Evolutionary conservation across 2,888 invertebrate genomes (phyloP), one percentile per base, ranked within the genome.

Genomic region (Enchytraeus crypticus): DNA sequence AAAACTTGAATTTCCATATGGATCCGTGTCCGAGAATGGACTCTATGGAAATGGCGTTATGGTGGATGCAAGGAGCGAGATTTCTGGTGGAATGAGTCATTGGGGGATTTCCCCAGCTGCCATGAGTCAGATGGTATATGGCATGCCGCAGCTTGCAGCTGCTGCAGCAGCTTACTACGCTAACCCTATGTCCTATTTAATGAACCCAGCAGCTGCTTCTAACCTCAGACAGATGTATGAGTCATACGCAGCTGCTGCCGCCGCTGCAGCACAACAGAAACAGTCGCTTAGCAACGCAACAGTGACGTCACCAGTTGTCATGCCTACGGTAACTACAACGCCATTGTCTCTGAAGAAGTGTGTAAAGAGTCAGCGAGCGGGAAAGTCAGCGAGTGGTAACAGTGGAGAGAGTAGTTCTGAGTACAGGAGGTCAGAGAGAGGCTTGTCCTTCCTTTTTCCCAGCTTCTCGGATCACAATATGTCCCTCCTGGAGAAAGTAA

Each of bases 391-490:
- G n/a, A 60, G 60, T 23, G 5, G 5, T 29, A 34, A 34, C 33
- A 33, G 26, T 18, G 51, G 21, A 14, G 43, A 53, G 14, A 26
- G 23, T 8, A 27, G 27, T 27, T 34, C 53, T 1, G 61, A 61
- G 33, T 61, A 61, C 53, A 63, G 61, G 45, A 63, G 65, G 33
- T 65, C 63, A 14, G 66, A 66, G 60, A 56, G 66, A 29, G 66
- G 66, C 18, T 60, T 66, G 26, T 63, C 63, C 45, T 66, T 54
- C 60, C 58, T 66, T 11, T 66, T 66, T 53, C 66, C 66, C 3
- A 65, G 65, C 47, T 60, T 66, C 4, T 56, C 63, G 21, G 66
- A 66, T 56, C 63, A 63, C 34, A 61, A 61, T 46, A 57, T 66
- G 47, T 58, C 61, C n/a, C 60, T 66, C 27, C 34, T 65, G 21